Evolutionary conservation across 2,113 vertebrate species (phyloP).

Genomic region (Physeter macrocephalus): DNA sequence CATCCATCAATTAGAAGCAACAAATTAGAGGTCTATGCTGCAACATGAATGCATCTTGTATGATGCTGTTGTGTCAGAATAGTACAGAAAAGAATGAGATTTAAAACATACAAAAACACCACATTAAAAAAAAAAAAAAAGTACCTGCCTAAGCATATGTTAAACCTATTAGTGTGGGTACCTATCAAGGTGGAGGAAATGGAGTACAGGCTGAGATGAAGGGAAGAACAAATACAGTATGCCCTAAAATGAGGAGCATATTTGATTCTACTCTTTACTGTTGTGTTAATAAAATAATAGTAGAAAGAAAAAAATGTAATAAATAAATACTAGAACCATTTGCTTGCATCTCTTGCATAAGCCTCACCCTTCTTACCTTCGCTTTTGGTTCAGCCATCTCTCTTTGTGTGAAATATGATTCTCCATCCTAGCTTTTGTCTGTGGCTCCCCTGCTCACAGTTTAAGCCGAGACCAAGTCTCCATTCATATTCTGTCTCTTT

Average conservation of each 20-base stretch:
- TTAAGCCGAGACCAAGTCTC: not conserved
- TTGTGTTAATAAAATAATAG: not conserved
- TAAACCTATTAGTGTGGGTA: not conserved
- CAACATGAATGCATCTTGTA: not conserved
- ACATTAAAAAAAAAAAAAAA: not conserved
- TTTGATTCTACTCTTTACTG: not conserved
- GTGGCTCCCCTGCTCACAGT: not conserved
- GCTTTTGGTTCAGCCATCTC: not conserved
- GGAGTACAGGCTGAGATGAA: not conserved
- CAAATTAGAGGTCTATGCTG: not conserved
- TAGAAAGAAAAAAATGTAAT: not conserved
- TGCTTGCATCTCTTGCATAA: not conserved
- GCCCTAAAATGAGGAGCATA: not conserved
- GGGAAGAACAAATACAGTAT: not conserved
- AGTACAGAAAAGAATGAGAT: not conserved
- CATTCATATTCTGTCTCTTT: not conserved
- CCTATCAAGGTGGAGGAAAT: not conserved
- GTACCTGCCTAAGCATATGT: not conserved
- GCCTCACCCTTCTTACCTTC: not conserved
- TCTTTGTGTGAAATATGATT: not conserved
- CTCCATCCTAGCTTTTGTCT: not conserved
- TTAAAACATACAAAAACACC: not conserved
- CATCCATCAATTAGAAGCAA: not conserved
- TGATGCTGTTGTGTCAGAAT: not conserved
- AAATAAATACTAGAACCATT: not conserved